These are phyloP conservation scores for Cantharis rufa DNA, from an alignment of 2,888 invertebrate genomes.

Conservation along the genomic window DNA sequence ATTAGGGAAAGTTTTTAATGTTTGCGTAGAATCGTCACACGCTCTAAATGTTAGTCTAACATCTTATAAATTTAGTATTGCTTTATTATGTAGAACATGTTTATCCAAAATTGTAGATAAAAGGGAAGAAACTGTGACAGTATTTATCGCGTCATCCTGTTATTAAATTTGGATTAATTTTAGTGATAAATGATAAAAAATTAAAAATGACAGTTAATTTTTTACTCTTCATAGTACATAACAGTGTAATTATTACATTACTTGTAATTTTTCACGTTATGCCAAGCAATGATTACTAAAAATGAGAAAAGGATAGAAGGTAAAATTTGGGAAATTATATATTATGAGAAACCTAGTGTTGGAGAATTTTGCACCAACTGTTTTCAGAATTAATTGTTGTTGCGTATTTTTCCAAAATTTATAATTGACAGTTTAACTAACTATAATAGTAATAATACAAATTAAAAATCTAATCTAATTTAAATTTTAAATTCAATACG, in stretches of 20 bases:
- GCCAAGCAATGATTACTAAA: not conserved
- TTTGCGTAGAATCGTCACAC: constrained; percentile 28
- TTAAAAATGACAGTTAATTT: not conserved
- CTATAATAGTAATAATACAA: not conserved
- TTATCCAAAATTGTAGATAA: constrained; percentile 4
- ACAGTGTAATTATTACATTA: not conserved
- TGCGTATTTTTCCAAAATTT: not conserved
- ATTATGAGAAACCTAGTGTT: too few species aligned
- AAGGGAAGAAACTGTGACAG: constrained; percentile 25
- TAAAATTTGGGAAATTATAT: too few species aligned
- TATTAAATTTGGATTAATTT: not conserved
- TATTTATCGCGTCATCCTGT: constrained; percentile 8
- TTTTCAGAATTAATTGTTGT: not conserved
- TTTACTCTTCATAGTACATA: not conserved
- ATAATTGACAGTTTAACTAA: not conserved
- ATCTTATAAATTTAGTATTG: constrained; percentile 9
- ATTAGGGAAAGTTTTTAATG: constrained; percentile 29
- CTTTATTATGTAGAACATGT: constrained; percentile 20
- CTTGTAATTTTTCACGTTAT: not conserved
- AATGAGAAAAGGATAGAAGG: not conserved
- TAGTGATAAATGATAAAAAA: not conserved
- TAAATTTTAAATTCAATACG: not conserved
- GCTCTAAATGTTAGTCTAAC: constrained; percentile 28
- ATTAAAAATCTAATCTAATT: not conserved
- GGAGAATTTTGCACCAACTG: too few species aligned